phyloP scores from a whole-genome alignment of 2,888 invertebrate species.

The Drosophila helvetica region DNA sequence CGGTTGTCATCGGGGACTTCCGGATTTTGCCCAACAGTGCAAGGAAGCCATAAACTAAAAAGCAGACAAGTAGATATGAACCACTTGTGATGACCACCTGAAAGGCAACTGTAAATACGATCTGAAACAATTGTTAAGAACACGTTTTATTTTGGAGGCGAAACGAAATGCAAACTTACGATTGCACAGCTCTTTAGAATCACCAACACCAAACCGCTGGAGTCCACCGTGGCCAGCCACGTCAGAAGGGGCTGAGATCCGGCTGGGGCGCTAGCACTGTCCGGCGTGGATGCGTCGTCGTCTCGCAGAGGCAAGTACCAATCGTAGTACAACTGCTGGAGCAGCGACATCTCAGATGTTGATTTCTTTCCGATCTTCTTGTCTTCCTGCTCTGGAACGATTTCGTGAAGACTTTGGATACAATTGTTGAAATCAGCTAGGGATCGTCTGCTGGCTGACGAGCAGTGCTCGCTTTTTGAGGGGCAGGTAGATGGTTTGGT shows the following conservation, averaged over 20 bases:
- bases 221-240: slow-evolving; percentile 8
- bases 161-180: slow-evolving; percentile 51
- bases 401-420: slow-evolving; percentile 49
- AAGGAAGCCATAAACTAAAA: slow-evolving; percentile 60
- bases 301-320: slow-evolving; percentile 59
- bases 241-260: slow-evolving; percentile 8
- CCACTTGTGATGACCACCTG: slow-evolving; percentile 71
- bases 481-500: neutral
- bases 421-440: slow-evolving; percentile 60
- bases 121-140: slow-evolving; percentile 52
- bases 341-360: slow-evolving; percentile 13
- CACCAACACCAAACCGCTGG: slow-evolving; percentile 25
- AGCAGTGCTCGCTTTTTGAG: slow-evolving; percentile 25
- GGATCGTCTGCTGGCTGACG: slow-evolving; percentile 27
- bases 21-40: slow-evolving; percentile 48
- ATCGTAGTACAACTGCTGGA: slow-evolving; percentile 53
- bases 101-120: slow-evolving; percentile 68
- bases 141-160: neutral
- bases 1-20: slow-evolving; percentile 1
- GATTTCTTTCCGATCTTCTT: slow-evolving; percentile 34
- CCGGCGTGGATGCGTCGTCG: neutral
- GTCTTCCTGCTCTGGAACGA: neutral
- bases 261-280: neutral
- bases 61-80: slow-evolving; percentile 67
- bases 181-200: slow-evolving; percentile 28